Evolutionary conservation across 1,140 invertebrate species (phyloP).

Genomic region (Achatina immaculata): DNA sequence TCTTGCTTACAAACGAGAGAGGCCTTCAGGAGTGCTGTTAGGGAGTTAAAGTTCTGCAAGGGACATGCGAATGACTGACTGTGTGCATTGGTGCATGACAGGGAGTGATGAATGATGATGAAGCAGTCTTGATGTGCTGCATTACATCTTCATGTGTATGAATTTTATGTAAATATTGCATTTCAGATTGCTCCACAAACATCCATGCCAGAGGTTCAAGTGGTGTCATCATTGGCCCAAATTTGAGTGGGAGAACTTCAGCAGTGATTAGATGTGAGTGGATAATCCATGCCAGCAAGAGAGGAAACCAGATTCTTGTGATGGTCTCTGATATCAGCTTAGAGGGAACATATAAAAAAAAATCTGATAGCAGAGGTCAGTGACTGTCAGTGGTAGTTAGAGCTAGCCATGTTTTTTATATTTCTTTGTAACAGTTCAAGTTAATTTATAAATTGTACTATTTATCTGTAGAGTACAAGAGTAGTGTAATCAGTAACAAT

Average conservation of each 20-base stretch:
- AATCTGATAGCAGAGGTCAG: neutral
- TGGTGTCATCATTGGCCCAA: constrained; percentile 71
- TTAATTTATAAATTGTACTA: too few species aligned
- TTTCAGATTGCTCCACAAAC: constrained; percentile 48
- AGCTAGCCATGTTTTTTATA: too few species aligned
- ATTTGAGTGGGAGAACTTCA: constrained; percentile 70
- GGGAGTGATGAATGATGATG: too few species aligned
- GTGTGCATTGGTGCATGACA: too few species aligned
- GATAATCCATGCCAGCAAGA: constrained; percentile 56
- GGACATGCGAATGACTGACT: too few species aligned
- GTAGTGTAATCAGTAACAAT: too few species aligned
- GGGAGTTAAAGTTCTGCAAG: too few species aligned
- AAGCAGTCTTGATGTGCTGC: neutral
- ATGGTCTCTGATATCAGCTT: constrained; percentile 48
- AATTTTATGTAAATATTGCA: neutral
- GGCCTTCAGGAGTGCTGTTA: too few species aligned
- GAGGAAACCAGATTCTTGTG: constrained; percentile 51
- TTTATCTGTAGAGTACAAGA: too few species aligned
- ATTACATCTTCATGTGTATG: neutral
- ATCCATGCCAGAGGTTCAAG: constrained; percentile 53
- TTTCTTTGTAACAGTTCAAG: too few species aligned
- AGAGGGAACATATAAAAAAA: constrained; percentile 45
- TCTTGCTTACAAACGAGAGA: too few species aligned
- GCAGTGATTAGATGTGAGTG: constrained; percentile 71
- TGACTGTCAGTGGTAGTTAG: neutral